Evolutionary conservation across 2,797 vertebrate genomes (phyloP).

Genomic region (Silurus lanzhouensis): DNA sequence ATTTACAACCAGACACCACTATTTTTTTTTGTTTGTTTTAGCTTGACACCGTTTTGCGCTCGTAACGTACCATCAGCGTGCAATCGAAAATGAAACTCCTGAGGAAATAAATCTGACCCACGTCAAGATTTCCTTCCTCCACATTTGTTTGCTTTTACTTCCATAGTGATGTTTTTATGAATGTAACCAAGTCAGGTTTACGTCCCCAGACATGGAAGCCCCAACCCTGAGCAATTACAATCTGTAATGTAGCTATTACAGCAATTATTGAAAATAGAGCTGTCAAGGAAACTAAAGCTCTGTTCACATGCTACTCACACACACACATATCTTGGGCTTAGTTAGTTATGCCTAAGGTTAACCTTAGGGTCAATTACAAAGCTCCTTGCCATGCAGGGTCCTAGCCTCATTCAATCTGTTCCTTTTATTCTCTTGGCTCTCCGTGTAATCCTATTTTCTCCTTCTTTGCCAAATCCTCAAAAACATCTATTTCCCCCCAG

Average conservation of each 20-base stretch:
- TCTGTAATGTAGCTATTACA: slow-evolving; percentile 69
- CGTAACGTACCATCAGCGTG: background rate
- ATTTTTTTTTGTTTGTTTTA: background rate
- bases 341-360: slow-evolving; percentile 46
- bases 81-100: background rate
- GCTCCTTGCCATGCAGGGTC: slow-evolving; percentile 33
- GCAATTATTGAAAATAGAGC: slow-evolving; percentile 75
- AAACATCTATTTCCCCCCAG: slow-evolving; percentile 37
- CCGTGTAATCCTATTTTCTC: slow-evolving; percentile 31
- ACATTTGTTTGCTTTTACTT: background rate
- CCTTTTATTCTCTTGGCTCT: slow-evolving; percentile 1
- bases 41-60: background rate
- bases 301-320: slow-evolving; percentile 40
- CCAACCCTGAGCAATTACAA: slow-evolving; percentile 55
- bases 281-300: slow-evolving; percentile 60
- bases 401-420: slow-evolving; percentile 31
- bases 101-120: slow-evolving; percentile 1
- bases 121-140: background rate
- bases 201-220: slow-evolving; percentile 56
- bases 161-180: background rate
- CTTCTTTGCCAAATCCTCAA: slow-evolving; percentile 26
- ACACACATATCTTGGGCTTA: slow-evolving; percentile 43
- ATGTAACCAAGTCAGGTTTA: slow-evolving; percentile 22
- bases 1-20: slow-evolving; percentile 16
- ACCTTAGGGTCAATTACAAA: slow-evolving; percentile 41